Evolutionary conservation across 37 sponge, comb jelly and placozoan genomes (phyloP), one percentile per base, ranked within the genome.

Genomic region (Dysidea cf. avara): DNA sequence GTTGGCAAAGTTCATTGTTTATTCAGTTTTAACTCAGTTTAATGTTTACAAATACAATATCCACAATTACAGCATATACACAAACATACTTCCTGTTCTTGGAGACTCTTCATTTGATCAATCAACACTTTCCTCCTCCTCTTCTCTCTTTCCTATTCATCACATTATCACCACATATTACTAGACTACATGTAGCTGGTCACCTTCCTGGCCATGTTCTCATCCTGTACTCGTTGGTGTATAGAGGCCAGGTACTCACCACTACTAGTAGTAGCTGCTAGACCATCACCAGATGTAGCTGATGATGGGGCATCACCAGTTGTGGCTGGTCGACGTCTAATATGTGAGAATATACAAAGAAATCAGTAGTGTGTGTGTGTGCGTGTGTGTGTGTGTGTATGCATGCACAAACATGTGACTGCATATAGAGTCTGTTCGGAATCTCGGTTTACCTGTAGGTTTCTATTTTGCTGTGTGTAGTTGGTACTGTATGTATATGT

Each of bases 141-240:
- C 82, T 82, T 88, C 84, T 89, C 87, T 71, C 93, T 81, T 76
- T 89, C 93, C 82, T 92, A 50, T 51, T 74, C 30, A 25, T n/a
- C 7, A 7, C 38, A 18, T 16, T 35, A 24, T 12, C 17, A 12
- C 6, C 14, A 66, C 7, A 13, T 14, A 56, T n/a, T 34, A 13
- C 28, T 18, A 69, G 20, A 11, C 33, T 18, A 14, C 7, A n/a
- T 18, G 26, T 47, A 24, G 18, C 18, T 14, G 30, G 37, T 3
- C 28, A 73, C 74, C 73, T 68, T 69, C 38, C 81, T 72, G 21
- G 87, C 91, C 16, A 68, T 24, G 22, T 36, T 57, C 1, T 51
- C 60, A 25, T 90, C 91, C 31, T 69, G 66, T 32, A 79, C 77
- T 34, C 87, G 48, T 81, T 72, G 70, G 61, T 64, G 67, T 56